Evolutionary conservation across 2,888 invertebrate species (phyloP), one percentile per base, ranked within the genome.

Genomic region (Tachina grossa): DNA sequence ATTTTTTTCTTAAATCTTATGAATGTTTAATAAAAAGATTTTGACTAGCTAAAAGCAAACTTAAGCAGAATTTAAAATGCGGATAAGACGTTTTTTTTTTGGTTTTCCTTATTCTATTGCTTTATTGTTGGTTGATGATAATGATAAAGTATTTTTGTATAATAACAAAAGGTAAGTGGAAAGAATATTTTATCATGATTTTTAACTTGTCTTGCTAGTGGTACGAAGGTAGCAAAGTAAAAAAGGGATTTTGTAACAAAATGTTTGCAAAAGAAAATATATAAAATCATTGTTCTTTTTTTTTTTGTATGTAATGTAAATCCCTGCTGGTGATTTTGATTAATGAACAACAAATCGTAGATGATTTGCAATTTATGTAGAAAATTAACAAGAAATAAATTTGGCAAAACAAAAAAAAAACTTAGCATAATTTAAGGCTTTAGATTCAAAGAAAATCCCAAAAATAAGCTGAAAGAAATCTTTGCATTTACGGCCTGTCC

Each of bases 11-110:
- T 51, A 9, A n/a, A n/a, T 51, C 16, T 9, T 8, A 16, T 31
- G 68, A 83, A 83, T 78, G 63, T 51, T 74, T 68, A 63, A 75
- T 47, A 69, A 61, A 69, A 59, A 75, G 16, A 61, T n/a, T 51
- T 31, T 51, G n/a, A n/a, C n/a, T 51, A 53, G 14, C 53, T 19
- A n/a, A 19, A 11, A 53, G 11, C 19, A 5, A 53, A 53, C 19
- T 53, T 11, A 53, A 53, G 19, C 3, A 19, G 11, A 19, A 19
- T 9, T 49, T 39, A 31, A 66, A 31, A 57, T 39, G 41, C 9
- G 39, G 9, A 2, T n/a, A n/a, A n/a, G n/a, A n/a, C n/a, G n/a
- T n/a, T n/a, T 63, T 63, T 11, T 61, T 16, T 65, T 6, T 31
- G 5, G 31, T 31, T 31, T 66, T 57, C 13, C 10, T 14, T 47